These are phyloP conservation scores for Glyphotaelius pellucidus DNA, from an alignment of 2,888 invertebrate species.

Conservation along the genomic window DNA sequence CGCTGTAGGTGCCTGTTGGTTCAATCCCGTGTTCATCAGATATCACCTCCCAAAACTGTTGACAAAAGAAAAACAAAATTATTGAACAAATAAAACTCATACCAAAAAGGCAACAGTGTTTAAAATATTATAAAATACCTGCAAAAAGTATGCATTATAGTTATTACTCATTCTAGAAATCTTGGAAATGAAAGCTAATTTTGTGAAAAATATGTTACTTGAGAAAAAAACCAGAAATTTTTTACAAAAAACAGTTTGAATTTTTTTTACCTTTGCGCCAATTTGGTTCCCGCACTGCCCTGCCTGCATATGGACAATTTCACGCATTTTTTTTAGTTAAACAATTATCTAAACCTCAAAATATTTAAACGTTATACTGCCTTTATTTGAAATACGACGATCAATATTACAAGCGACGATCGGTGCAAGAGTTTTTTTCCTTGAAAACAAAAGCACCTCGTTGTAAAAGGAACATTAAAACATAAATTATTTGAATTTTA, in stretches of 20 bases:
- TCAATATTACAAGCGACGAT: neutral
- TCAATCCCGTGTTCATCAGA: conserved; percentile 89
- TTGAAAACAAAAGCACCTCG: neutral
- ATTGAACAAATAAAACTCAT: neutral
- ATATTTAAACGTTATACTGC: neutral
- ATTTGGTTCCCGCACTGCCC: conserved; percentile 98
- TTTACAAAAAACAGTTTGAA: no score
- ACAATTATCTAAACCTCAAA: neutral
- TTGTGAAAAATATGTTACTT: no score
- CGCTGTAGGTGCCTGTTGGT: conserved; percentile 83
- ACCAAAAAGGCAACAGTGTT: no score
- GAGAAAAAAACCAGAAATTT: no score
- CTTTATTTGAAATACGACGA: neutral
- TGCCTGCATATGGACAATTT: conserved; percentile 96
- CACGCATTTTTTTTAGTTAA: conserved; percentile 84
- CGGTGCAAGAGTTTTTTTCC: neutral
- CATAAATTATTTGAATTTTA: neutral
- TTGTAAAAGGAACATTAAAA: neutral
- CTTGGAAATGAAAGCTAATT: no score
- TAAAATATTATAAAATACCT: no score
- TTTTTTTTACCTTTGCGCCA: conserved; percentile 90
- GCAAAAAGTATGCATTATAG: no score
- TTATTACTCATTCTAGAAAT: no score
- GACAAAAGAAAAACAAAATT: conserved; percentile 67
- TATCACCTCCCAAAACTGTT: conserved; percentile 89